Evolutionary conservation across 2,797 vertebrate genomes (phyloP), one percentile per base, ranked within the genome.

Genomic region (Sebastes paucispinis): DNA sequence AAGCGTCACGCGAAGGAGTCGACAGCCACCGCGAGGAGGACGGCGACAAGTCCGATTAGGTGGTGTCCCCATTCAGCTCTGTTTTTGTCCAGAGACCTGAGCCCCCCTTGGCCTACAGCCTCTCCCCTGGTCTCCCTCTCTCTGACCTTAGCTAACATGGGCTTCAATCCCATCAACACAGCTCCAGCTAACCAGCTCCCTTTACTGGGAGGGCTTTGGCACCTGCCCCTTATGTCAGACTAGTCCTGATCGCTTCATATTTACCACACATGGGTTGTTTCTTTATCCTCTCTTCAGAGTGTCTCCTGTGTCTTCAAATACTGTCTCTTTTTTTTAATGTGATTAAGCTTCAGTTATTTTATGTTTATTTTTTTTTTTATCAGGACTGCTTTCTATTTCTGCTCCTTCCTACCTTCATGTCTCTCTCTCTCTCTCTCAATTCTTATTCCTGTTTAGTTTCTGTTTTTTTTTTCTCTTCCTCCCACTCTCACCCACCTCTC

Each of bases 1-100:
- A 99, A 95, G 98, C 97, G 0, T 96, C 97, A 43, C 98, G 98
- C 0, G 98, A 99, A 0, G 97, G 96, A 1, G 97, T 96, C 0
- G 93, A 97, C 89, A 97, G 97, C 93, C 97, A 97, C 94, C 97
- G 98, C 0, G 98, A 99, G 0, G 98, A 99, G 0, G 96, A 96
- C 12, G 97, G 97, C 54, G 97, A 99, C 93, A 99, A 99, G 93
- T 98, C 98, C 0, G 98, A 99, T 94, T 99, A 98, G 93, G 79
- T 59, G 75, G 57, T 34, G 59, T 77, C 63, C 58, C 73, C 67
- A 12, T 79, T 87, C 81, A 81, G 82, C 84, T 88, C 88, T 86
- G 84, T 79, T 91, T 86, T 84, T 82, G 79, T 75, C 79, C 79
- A 91, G 85, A 90, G 89, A 89, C 86, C 70, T 73, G 64, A 80